Percentiles rank a stretch among this genome's conserved stretches.
These are phyloP conservation scores for Limnephilus marmoratus DNA, from an alignment of 2,888 invertebrate genomes.

Conservation along the genomic window DNA sequence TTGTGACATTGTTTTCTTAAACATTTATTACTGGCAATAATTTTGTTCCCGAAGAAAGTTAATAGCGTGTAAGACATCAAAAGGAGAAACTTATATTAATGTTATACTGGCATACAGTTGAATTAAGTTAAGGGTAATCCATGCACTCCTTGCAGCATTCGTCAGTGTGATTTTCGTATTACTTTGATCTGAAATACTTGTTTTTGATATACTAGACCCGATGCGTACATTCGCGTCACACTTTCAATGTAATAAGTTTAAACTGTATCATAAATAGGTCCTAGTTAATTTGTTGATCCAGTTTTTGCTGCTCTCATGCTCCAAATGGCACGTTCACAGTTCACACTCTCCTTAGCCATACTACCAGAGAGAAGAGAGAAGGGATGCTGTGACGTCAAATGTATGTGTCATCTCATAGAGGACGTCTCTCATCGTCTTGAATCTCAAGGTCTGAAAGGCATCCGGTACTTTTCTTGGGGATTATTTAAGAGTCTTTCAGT, in stretches of 20 bases:
- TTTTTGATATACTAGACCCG: not conserved
- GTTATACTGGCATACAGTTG: not conserved
- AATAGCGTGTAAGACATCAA: not conserved
- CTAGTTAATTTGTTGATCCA: slow-evolving; percentile 13
- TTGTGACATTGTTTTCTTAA: not conserved
- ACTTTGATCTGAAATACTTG: not conserved
- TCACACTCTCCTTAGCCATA: not conserved
- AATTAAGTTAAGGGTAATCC: not conserved
- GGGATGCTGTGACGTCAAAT: slow-evolving; percentile 11
- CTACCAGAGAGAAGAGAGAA: not conserved
- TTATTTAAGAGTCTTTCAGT: not conserved
- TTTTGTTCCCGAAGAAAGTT: not conserved
- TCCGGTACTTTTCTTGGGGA: not conserved
- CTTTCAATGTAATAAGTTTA: slow-evolving; percentile 20
- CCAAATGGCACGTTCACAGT: slow-evolving; percentile 9
- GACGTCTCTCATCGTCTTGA: not conserved
- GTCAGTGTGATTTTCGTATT: not conserved
- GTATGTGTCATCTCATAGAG: not conserved
- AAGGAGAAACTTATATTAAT: not conserved
- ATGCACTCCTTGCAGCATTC: not conserved
- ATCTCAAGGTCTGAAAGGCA: not conserved
- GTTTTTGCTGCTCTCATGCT: not conserved
- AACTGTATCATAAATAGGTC: slow-evolving; percentile 2
- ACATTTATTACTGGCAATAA: not conserved
- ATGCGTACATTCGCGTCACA: slow-evolving; percentile 11